phyloP scores from a whole-genome alignment of 2,113 vertebrate species.

The Canis aureus region DNA sequence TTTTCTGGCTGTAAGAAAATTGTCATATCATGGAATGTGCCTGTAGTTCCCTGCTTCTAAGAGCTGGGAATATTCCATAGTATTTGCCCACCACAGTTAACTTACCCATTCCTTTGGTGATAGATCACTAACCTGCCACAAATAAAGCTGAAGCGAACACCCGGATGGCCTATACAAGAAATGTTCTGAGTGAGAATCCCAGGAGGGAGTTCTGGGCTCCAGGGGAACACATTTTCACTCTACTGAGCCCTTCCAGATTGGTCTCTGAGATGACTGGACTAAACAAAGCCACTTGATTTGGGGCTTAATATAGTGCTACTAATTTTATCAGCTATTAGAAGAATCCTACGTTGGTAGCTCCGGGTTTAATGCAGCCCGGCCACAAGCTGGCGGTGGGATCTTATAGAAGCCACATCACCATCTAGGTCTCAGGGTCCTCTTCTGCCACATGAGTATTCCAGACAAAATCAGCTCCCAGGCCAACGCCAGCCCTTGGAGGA shows the following conservation, averaged over 20 bases:
- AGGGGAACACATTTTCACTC: not conserved
- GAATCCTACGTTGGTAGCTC: not conserved
- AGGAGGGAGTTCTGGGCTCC: not conserved
- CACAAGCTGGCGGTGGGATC: not conserved
- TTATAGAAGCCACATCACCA: not conserved
- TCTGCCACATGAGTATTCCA: not conserved
- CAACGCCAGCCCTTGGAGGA: not conserved
- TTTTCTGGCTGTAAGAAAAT: not conserved
- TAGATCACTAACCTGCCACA: not conserved
- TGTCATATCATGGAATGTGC: not conserved
- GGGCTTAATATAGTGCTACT: not conserved
- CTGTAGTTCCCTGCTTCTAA: not conserved
- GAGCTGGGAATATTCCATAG: not conserved
- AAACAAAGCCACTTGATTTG: not conserved
- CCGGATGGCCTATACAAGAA: not conserved
- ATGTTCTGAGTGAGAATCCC: not conserved
- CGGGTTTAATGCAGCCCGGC: slow-evolving; percentile 13
- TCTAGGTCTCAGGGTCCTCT: not conserved
- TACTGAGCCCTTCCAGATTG: not conserved
- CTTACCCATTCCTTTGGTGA: not conserved
- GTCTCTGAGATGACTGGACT: not conserved
- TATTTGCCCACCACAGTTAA: not conserved
- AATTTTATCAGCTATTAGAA: not conserved
- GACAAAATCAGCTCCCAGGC: not conserved
- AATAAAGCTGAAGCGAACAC: not conserved